Percentiles rank a stretch among this genome's conserved stretches.
phyloP scores from a whole-genome alignment of 37 sponge, comb jelly and placozoan genomes.

The Mnemiopsis leidyi region DNA sequence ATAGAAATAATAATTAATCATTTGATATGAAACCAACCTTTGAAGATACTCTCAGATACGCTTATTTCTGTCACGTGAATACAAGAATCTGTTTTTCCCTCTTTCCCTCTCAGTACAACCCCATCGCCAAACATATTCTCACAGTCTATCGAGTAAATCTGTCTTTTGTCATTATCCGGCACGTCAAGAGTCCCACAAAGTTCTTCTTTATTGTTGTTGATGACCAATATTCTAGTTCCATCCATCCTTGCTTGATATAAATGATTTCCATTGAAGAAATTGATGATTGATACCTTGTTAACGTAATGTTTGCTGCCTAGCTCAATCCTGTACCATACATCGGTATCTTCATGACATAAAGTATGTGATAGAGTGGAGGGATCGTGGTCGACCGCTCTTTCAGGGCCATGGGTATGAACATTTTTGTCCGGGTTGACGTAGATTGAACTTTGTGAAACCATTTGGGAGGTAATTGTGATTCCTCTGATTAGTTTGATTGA shows the following conservation, averaged over 20 bases:
- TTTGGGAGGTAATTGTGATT: not conserved
- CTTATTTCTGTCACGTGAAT: not conserved
- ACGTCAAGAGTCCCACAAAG: not conserved
- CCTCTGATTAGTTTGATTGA: not conserved
- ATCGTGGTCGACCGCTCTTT: not conserved
- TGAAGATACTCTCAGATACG: not conserved
- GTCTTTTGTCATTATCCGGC: not conserved
- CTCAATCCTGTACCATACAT: not conserved
- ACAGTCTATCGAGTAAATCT: not conserved
- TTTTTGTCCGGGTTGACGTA: not conserved
- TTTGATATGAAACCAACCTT: too few relatives aligned
- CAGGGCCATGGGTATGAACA: not conserved
- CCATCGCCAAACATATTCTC: not conserved
- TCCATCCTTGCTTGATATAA: not conserved
- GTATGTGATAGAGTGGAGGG: not conserved
- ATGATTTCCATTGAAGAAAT: not conserved
- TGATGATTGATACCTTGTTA: not conserved
- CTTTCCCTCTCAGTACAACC: not conserved
- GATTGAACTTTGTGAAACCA: not conserved
- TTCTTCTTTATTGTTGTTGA: not conserved
- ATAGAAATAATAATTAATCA: too few relatives aligned
- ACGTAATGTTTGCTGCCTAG: not conserved
- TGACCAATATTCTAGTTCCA: not conserved
- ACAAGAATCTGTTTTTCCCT: not conserved
- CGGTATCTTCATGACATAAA: not conserved